Evolutionary conservation across 2,797 vertebrate species (phyloP).

Genomic region (Apodemus agrarius): DNA sequence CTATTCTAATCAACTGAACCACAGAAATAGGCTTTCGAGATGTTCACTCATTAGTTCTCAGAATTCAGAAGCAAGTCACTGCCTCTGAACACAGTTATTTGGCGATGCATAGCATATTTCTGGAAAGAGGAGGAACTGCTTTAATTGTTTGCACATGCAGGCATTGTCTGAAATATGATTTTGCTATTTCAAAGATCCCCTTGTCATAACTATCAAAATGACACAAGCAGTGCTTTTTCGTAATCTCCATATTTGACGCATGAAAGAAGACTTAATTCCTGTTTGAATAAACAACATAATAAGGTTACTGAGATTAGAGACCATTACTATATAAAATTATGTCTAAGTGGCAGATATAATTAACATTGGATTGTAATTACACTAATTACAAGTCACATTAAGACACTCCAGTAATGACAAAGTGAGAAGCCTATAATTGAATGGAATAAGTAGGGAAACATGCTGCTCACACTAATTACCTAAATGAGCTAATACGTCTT

Average conservation of each 20-base stretch:
- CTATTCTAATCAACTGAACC: conserved; percentile 57
- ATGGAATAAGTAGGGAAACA: conserved; percentile 93
- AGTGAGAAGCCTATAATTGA: conserved; percentile 92
- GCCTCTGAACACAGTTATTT: conserved; percentile 76
- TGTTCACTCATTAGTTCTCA: conserved; percentile 48
- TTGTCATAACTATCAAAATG: conserved; percentile 86
- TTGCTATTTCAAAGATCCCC: conserved; percentile 85
- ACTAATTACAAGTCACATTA: conserved; percentile 96
- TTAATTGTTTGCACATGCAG: conserved; percentile 87
- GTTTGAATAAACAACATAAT: conserved; percentile 92
- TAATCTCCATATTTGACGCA: conserved; percentile 89
- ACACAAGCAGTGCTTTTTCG: conserved; percentile 85
- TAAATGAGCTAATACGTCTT: conserved; percentile 93
- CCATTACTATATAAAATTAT: conserved; percentile 93
- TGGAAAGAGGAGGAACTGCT: conserved; percentile 72
- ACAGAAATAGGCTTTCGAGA: conserved; percentile 53
- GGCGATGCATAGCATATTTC: conserved; percentile 82
- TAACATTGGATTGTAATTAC: conserved; percentile 96
- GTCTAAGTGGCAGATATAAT: conserved; percentile 93
- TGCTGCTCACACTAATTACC: conserved; percentile 91
- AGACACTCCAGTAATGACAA: conserved; percentile 94
- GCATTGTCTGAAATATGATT: conserved; percentile 88
- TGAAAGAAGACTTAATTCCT: conserved; percentile 92
- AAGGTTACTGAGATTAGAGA: conserved; percentile 91
- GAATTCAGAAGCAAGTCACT: conserved; percentile 46